Percentiles rank a stretch among this genome's conserved stretches.
phyloP scores from a whole-genome alignment of 2,888 invertebrate genomes.

The Hoplodrina ambigua region DNA sequence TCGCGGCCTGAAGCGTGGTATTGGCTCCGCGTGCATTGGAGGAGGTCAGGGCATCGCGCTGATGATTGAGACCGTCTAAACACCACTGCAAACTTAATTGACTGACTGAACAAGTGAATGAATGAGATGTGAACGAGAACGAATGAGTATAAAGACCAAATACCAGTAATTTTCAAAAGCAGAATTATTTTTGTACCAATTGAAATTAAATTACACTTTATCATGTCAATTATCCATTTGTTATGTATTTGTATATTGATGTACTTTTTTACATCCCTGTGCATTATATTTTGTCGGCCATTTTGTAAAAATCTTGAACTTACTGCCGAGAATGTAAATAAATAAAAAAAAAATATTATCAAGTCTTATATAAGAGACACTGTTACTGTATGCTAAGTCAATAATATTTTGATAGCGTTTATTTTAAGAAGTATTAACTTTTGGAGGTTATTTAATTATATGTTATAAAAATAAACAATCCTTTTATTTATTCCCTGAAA shows the following conservation, averaged over 20 bases:
- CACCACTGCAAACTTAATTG: slow-evolving; percentile 24
- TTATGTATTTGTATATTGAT: slow-evolving; percentile 3
- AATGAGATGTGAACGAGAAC: slow-evolving; percentile 29
- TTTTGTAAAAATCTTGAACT: not conserved
- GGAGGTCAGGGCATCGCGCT: slow-evolving; percentile 99
- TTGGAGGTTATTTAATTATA: slow-evolving; percentile 60
- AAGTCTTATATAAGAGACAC: slow-evolving; percentile 18
- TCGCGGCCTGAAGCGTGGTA: slow-evolving; percentile 95
- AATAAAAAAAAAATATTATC: slow-evolving; percentile 13
- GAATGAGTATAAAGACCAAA: slow-evolving; percentile 19
- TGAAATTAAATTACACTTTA: slow-evolving; percentile 7
- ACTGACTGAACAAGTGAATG: slow-evolving; percentile 48
- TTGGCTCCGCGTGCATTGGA: slow-evolving; percentile 99
- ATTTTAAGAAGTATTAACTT: slow-evolving; percentile 53
- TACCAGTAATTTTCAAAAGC: slow-evolving; percentile 16
- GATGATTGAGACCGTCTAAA: slow-evolving; percentile 94
- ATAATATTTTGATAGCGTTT: slow-evolving; percentile 54
- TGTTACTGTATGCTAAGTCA: slow-evolving; percentile 44
- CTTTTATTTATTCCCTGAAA: slow-evolving; percentile 11
- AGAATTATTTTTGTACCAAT: slow-evolving; percentile 33
- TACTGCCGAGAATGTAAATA: slow-evolving; percentile 35
- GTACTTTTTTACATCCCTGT: not conserved
- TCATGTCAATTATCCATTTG: slow-evolving; percentile 1
- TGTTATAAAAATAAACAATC: slow-evolving; percentile 46
- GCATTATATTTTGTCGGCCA: not conserved